phyloP scores from a whole-genome alignment of 2,888 invertebrate species.

The Limenitis arthemis region DNA sequence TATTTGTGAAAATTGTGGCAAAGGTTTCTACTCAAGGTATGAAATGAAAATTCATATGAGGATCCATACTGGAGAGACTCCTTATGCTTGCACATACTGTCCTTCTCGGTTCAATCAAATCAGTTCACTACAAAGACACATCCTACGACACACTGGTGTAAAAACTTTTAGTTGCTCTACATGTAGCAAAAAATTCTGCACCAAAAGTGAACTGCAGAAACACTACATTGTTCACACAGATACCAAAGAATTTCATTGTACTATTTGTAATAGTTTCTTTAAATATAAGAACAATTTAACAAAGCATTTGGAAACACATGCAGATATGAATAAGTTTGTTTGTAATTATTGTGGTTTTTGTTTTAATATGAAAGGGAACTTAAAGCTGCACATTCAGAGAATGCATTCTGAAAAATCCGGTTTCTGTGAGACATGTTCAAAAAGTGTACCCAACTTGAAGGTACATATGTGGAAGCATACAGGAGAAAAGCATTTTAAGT shows the following conservation, averaged over 20 bases:
- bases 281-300: constrained; percentile 64
- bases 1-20: constrained; percentile 56
- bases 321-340: constrained; percentile 41
- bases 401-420: constrained; percentile 71
- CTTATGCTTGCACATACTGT: constrained; percentile 48
- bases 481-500: constrained; percentile 57
- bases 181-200: constrained; percentile 49
- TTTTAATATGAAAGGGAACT: constrained; percentile 61
- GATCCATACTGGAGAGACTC: constrained; percentile 56
- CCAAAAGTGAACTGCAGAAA: constrained; percentile 46
- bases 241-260: constrained; percentile 45
- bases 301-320: constrained; percentile 59
- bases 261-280: constrained; percentile 57
- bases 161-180: constrained; percentile 41
- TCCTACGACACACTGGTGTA: constrained; percentile 42
- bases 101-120: constrained; percentile 44
- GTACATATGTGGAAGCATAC: constrained; percentile 70
- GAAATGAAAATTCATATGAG: constrained; percentile 50
- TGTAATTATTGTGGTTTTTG: constrained; percentile 55
- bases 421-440: constrained; percentile 60
- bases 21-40: constrained; percentile 46
- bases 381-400: constrained; percentile 64
- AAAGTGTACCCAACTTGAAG: constrained; percentile 66
- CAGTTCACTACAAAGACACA: constrained; percentile 45
- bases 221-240: constrained; percentile 45